Evolutionary conservation across 2,888 invertebrate species (phyloP).

Genomic region (Ophonus ardosiacus): DNA sequence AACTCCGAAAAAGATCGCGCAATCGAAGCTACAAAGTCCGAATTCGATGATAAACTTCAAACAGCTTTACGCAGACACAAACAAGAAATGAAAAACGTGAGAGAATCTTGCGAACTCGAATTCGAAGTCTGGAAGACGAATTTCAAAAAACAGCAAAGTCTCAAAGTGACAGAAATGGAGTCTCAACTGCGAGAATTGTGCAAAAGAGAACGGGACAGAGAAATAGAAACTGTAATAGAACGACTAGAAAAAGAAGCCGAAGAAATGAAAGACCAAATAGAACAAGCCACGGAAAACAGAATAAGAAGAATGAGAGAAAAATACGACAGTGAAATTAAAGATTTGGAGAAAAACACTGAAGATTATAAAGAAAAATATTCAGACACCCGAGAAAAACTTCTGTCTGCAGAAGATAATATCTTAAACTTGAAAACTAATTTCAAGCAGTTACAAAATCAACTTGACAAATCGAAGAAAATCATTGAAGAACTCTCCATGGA

Average conservation of each 20-base stretch:
- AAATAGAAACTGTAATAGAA: constrained; percentile 86
- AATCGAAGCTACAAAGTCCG: constrained; percentile 76
- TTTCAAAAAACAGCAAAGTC: constrained; percentile 80
- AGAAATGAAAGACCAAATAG: constrained; percentile 79
- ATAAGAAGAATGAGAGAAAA: constrained; percentile 86
- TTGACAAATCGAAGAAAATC: constrained; percentile 82
- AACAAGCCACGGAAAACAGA: constrained; percentile 80
- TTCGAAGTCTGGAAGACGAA: constrained; percentile 82
- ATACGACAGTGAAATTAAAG: constrained; percentile 84
- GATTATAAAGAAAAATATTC: constrained; percentile 83
- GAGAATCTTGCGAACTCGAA: constrained; percentile 80
- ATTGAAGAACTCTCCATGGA: constrained; percentile 78
- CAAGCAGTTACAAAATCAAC: constrained; percentile 82
- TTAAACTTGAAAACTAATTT: constrained; percentile 79
- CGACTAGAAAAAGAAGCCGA: constrained; percentile 83
- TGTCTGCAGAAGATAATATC: constrained; percentile 82
- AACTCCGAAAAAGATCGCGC: constrained; percentile 76
- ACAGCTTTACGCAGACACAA: constrained; percentile 67
- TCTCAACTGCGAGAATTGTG: constrained; percentile 83
- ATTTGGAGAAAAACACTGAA: constrained; percentile 82
- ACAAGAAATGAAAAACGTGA: constrained; percentile 76
- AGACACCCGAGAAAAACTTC: constrained; percentile 81
- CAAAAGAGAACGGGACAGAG: constrained; percentile 86
- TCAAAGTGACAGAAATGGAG: constrained; percentile 82
- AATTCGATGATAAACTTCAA: constrained; percentile 77